A percentile compares a stretch with the other conserved stretches of the same genome.
These are phyloP conservation scores for Bedellia somnulentella DNA, from an alignment of 2,888 invertebrate genomes.

Conservation along the genomic window DNA sequence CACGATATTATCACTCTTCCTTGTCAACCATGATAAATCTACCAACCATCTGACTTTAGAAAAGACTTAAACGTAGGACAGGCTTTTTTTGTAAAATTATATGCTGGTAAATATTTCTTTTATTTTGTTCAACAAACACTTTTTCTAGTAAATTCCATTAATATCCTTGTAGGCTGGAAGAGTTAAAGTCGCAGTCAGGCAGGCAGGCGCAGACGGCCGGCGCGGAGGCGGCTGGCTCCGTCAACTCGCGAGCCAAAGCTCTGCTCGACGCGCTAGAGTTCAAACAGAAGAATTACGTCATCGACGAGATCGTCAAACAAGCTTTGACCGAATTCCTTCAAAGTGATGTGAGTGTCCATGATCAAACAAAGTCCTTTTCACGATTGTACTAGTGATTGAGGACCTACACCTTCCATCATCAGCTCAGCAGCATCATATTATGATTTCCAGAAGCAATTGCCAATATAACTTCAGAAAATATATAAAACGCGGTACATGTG, in stretches of 20 bases:
- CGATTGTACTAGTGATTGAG: too few relatives aligned
- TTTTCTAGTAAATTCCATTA: background rate
- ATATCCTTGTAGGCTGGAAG: conserved; percentile 9
- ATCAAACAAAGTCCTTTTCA: too few relatives aligned
- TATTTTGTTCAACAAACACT: background rate
- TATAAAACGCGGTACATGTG: too few relatives aligned
- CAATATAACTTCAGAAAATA: too few relatives aligned
- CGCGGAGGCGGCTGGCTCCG: conserved; percentile 1
- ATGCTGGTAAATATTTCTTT: background rate
- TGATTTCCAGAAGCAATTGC: too few relatives aligned
- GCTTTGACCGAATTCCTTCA: conserved; percentile 26
- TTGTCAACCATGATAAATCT: background rate
- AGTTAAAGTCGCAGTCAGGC: conserved; percentile 8
- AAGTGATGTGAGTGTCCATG: conserved; percentile 33
- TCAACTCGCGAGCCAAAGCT: conserved; percentile 19
- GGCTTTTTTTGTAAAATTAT: background rate
- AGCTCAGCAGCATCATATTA: too few relatives aligned
- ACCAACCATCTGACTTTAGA: background rate
- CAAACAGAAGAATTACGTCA: conserved; percentile 13
- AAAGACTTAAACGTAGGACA: background rate
- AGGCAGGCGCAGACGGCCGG: conserved; percentile 5
- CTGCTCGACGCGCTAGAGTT: conserved; percentile 27
- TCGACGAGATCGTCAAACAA: conserved; percentile 22
- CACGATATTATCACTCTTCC: too few relatives aligned
- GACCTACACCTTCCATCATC: too few relatives aligned